Percentiles rank a stretch among this genome's conserved stretches.
Conservation (phyloP, 2,888 invertebrate genomes). For the Idaea straminata region DNA sequence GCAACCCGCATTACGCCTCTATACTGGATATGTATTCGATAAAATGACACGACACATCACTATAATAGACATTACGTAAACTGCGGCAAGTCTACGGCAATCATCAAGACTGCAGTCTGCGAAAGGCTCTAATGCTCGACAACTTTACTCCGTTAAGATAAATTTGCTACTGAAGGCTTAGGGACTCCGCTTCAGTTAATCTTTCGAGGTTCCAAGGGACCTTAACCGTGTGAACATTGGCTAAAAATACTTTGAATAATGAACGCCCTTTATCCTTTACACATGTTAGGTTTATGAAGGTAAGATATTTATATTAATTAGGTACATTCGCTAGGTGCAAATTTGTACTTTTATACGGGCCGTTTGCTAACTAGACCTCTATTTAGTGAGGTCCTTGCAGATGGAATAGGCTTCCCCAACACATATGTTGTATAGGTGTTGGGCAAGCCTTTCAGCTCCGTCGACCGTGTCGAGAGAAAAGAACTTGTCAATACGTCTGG, state of each 20-base stretch:
- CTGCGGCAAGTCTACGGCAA: too few relatives aligned
- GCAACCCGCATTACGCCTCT: too few relatives aligned
- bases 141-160: background rate
- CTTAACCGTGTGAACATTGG: background rate
- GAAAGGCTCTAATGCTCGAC: background rate
- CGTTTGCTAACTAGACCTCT: too few relatives aligned
- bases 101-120: background rate
- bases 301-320: background rate
- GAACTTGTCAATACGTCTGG: too few relatives aligned
- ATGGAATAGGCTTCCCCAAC: too few relatives aligned
- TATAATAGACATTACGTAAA: background rate
- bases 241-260: background rate
- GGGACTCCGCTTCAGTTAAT: background rate
- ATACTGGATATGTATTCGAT: too few relatives aligned
- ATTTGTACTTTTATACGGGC: too few relatives aligned
- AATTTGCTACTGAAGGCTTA: background rate
- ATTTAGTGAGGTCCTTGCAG: too few relatives aligned
- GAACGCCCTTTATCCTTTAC: background rate
- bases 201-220: background rate
- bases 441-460: too few relatives aligned
- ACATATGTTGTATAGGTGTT: too few relatives aligned
- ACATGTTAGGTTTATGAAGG: background rate
- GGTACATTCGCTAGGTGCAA: background rate
- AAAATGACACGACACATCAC: background rate
- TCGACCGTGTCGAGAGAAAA: too few relatives aligned